These are phyloP conservation scores for Nanorana parkeri DNA, from an alignment of 2,113 vertebrate genomes.

Conservation along the genomic window DNA sequence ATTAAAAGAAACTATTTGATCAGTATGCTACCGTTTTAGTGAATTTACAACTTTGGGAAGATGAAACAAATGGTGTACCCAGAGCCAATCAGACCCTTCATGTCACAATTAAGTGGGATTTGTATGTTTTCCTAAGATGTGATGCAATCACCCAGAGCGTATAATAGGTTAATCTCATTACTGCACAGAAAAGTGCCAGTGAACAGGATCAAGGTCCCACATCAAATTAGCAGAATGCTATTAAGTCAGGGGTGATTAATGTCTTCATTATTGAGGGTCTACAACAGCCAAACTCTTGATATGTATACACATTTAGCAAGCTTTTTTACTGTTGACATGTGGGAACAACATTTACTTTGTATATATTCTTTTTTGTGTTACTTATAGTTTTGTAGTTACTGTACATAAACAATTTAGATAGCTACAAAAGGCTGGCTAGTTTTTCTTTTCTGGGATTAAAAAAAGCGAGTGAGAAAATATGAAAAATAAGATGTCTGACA, in stretches of 20 bases:
- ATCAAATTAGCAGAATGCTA: conserved; percentile 51
- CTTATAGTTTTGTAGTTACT: no score
- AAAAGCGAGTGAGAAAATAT: no score
- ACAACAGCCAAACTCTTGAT: conserved; percentile 21
- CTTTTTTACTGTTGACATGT: neutral
- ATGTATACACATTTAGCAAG: neutral
- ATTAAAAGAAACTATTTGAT: neutral
- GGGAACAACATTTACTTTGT: neutral
- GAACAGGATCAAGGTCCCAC: conserved; percentile 50
- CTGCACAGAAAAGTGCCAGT: conserved; percentile 32
- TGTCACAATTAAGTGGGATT: conserved; percentile 47
- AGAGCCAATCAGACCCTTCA: conserved; percentile 29
- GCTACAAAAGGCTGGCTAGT: no score
- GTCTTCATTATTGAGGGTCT: conserved; percentile 36
- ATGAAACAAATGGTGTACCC: conserved; percentile 11
- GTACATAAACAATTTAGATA: no score
- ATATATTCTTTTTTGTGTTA: no score
- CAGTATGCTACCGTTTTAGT: neutral
- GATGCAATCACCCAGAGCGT: conserved; percentile 54
- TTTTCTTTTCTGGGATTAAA: no score
- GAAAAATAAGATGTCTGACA: no score
- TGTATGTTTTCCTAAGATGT: conserved; percentile 42
- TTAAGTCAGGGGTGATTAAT: conserved; percentile 56
- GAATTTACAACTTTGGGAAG: neutral
- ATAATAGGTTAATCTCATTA: conserved; percentile 54